Conservation (phyloP, 1,140 invertebrate species). For the Caenorhabditis briggsae region DNA sequence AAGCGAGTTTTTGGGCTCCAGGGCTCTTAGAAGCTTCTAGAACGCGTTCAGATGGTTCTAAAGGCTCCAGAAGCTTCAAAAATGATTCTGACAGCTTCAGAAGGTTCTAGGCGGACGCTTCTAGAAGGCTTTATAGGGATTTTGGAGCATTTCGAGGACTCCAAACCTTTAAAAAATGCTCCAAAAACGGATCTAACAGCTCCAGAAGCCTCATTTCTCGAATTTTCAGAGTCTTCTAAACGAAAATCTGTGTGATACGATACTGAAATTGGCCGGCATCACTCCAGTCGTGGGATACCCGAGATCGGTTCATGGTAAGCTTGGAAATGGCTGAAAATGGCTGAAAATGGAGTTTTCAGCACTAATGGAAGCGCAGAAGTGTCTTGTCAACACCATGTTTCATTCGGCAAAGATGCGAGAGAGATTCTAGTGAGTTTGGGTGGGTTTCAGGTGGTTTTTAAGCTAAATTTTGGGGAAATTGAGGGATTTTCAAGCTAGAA, state of each 20-base stretch:
- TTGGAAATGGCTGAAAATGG: no score
- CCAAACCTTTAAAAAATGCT: no score
- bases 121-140: not conserved
- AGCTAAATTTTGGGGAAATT: no score
- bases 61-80: not conserved
- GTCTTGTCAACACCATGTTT: conserved; percentile 72
- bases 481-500: no score
- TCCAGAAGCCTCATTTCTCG: not conserved
- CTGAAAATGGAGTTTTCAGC: conserved; percentile 67
- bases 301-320: not conserved
- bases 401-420: conserved; percentile 65
- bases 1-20: no score
- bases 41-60: no score
- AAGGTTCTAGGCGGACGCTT: not conserved
- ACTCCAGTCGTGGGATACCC: not conserved
- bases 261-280: not conserved
- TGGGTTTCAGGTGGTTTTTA: not conserved
- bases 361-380: conserved; percentile 73
- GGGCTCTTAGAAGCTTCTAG: no score
- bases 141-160: no score
- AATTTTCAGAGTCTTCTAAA: conserved; percentile 27
- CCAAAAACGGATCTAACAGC: not conserved
- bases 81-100: no score
- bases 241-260: not conserved
- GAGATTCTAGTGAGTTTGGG: conserved; percentile 68